Percentiles rank a stretch among this genome's conserved stretches.
Conservation (phyloP, 64 coral and sea anemone species). For the Montipora cactus region DNA sequence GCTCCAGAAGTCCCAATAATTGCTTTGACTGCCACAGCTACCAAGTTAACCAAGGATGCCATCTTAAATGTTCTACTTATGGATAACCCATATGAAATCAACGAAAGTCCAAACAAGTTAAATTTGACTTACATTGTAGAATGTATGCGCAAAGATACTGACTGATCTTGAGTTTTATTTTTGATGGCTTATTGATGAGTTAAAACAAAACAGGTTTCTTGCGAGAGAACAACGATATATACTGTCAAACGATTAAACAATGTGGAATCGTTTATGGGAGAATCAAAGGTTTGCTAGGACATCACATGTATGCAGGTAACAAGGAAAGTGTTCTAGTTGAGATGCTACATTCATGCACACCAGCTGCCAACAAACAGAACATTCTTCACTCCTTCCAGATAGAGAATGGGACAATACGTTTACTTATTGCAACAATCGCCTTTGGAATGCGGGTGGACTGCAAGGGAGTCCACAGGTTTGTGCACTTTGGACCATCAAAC, state of each 20-base stretch:
- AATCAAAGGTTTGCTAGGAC: constrained; percentile 63
- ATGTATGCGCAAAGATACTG: constrained; percentile 68
- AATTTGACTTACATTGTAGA: constrained; percentile 64
- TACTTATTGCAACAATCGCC: constrained; percentile 53
- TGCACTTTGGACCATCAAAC: constrained; percentile 83
- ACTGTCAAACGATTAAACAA: constrained; percentile 89
- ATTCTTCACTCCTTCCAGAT: constrained; percentile 65
- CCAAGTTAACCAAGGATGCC: constrained; percentile 31
- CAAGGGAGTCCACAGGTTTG: constrained; percentile 58
- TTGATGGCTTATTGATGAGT: constrained; percentile 61
- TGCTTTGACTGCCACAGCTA: constrained; percentile 70
- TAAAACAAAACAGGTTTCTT: constrained; percentile 38
- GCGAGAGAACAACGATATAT: constrained; percentile 80
- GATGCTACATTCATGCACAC: constrained; percentile 84
- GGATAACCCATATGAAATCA: constrained; percentile 68
- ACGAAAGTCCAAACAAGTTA: constrained; percentile 79
- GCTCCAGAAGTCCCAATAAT: constrained; percentile 24
- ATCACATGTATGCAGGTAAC: constrained; percentile 38
- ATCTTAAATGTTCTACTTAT: constrained; percentile 42
- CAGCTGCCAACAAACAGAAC: constrained; percentile 61
- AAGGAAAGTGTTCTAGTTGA: constrained; percentile 48
- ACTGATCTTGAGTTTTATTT: constrained; percentile 70
- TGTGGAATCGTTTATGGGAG: constrained; percentile 79
- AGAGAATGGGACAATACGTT: constrained; percentile 39
- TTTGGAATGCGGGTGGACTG: constrained; percentile 60